Conservation (phyloP, 1,140 invertebrate genomes). For the Asbolus verrucosus region DNA sequence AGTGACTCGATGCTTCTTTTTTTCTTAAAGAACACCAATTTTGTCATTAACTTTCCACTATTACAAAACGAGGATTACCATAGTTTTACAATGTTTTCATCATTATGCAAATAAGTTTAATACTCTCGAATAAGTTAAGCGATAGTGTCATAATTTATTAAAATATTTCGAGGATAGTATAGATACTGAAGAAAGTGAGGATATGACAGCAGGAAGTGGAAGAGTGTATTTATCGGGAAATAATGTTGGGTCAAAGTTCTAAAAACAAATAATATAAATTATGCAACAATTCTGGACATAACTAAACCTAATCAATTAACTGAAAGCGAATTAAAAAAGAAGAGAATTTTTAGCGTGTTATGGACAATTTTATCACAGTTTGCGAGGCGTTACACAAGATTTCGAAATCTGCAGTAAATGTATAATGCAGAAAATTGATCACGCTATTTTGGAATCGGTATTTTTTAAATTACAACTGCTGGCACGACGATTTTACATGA, state of each 20-base stretch:
- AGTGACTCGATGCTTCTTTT: background rate
- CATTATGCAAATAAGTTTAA: conserved; percentile 21
- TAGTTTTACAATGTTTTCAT: conserved; percentile 23
- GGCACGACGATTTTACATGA: too few species aligned
- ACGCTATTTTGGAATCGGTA: too few species aligned
- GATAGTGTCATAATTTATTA: conserved; percentile 13
- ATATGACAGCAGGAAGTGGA: conserved; percentile 21
- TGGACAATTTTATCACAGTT: too few species aligned
- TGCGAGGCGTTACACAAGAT: too few species aligned
- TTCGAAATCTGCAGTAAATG: too few species aligned
- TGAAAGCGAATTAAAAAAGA: too few species aligned
- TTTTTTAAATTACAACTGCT: too few species aligned
- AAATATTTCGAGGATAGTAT: conserved; percentile 1
- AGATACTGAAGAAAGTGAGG: conserved; percentile 16
- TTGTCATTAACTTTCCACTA: conserved; percentile 15
- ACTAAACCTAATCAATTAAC: too few species aligned
- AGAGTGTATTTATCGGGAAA: conserved; percentile 11
- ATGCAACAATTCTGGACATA: too few species aligned
- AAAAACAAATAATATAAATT: conserved; percentile 2
- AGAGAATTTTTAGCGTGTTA: too few species aligned
- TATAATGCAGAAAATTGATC: too few species aligned
- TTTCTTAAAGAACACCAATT: conserved; percentile 1
- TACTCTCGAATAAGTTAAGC: background rate
- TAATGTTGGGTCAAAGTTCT: conserved; percentile 24
- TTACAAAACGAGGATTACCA: conserved; percentile 21